Evolutionary conservation across 1,140 invertebrate genomes (phyloP).

Genomic region (Pseudomyrmex flavicornis): DNA sequence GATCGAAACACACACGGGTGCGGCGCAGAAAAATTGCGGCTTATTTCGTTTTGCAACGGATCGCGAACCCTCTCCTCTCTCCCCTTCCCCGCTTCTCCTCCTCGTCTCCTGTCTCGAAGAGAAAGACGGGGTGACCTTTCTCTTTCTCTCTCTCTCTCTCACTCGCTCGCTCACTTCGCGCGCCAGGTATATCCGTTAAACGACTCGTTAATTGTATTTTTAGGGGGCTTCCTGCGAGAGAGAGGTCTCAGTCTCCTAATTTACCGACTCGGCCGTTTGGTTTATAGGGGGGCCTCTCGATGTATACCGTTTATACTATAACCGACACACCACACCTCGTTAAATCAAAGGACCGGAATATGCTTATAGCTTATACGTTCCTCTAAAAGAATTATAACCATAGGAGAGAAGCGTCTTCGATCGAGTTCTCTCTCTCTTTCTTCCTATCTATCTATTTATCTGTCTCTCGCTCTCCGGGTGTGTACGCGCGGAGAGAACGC

Average conservation of each 20-base stretch:
- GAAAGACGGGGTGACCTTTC: conserved; percentile 50
- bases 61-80: conserved; percentile 35
- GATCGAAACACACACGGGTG: conserved; percentile 35
- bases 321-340: conserved; percentile 83
- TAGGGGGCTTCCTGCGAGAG: conserved; percentile 78
- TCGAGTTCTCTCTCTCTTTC: conserved; percentile 8
- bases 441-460: not conserved
- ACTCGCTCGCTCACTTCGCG: not conserved
- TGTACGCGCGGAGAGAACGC: not conserved
- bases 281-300: conserved; percentile 78
- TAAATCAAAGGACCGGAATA: conserved; percentile 80
- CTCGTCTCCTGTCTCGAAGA: conserved; percentile 32
- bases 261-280: conserved; percentile 81
- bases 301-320: conserved; percentile 79
- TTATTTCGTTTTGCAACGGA: conserved; percentile 57
- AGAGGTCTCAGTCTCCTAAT: conserved; percentile 78
- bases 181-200: conserved; percentile 78
- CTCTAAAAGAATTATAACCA: conserved; percentile 76
- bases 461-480: no score
- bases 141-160: no score
- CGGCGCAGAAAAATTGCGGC: conserved; percentile 55
- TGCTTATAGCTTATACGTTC: conserved; percentile 73
- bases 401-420: conserved; percentile 57
- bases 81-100: no score
- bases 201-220: conserved; percentile 82